Base-by-base conservation (phyloP, 2,113 vertebrate genomes). In the Dolichallabes microphthalmus region DNA sequence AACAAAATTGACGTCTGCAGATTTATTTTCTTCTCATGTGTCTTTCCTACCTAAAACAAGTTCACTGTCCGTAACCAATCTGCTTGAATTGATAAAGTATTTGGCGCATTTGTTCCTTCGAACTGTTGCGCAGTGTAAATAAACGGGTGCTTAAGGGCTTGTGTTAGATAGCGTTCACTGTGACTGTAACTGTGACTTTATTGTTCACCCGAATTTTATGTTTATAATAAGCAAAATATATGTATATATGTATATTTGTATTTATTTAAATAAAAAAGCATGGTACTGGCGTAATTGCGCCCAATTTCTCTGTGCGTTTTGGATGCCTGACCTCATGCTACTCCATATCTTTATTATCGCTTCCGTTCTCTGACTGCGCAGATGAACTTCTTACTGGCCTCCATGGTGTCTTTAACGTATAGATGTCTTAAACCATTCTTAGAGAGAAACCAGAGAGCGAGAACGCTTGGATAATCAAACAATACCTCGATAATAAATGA, bases 231-330 rank as follows among this genome's bases (percentile, higher is more conserved):
- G 75, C 13, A 92, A 94, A 96, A 95, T 95, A 93, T 95, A 96
- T 95, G 92, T 95, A 95, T 92, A 66, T 91, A 90, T 92, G 90
- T 96, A 96, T 96, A 98, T 98, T 94, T 98, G 96, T 99, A 99
- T 99, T 99, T 99, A 99, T 99, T 99, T 96, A 97, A 99, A 98
- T 97, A 98, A 98, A 96, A n/a, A 64, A 80, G 27, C 73, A 58
- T 19, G 17, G 14, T 10, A 58, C 82, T 13, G n/a, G 73, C 80
- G 79, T 60, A 63, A 82, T 69, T 82, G 69, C 61, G 83, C 77
- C n/a, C 58, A 15, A 53, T 39, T 32, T 17, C 15, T 68, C 20
- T 17, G 0, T 58, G 80, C 15, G 39, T 55, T 75, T 35, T 76
- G 20, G 45, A 20, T 66, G 58, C n/a, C 60, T 84, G 5, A 14